phyloP scores from a whole-genome alignment of 1,140 invertebrate species.

The Spodoptera frugiperda region DNA sequence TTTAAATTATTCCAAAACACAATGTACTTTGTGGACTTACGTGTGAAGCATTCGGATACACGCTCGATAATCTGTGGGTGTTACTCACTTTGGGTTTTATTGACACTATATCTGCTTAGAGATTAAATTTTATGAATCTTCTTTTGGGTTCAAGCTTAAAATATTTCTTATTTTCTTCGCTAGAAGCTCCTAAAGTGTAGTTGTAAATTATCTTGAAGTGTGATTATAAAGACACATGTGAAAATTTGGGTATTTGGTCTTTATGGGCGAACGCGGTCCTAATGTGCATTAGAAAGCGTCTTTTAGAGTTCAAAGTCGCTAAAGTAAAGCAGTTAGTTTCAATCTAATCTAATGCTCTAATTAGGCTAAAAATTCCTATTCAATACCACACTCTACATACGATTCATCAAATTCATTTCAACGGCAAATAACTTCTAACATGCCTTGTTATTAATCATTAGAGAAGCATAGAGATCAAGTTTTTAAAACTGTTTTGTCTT shows the following conservation, averaged over 20 bases:
- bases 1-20: conserved; percentile 50
- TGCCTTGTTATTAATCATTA: conserved; percentile 23
- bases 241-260: no score
- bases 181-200: no score
- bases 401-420: conserved; percentile 8
- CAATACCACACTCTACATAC: not conserved
- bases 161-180: not conserved
- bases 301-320: not conserved
- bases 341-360: not conserved
- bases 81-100: conserved; percentile 41
- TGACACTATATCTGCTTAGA: conserved; percentile 29
- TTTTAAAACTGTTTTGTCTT: conserved; percentile 47
- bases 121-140: conserved; percentile 42
- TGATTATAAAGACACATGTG: no score
- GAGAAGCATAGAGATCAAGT: conserved; percentile 35
- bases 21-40: conserved; percentile 45
- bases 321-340: not conserved
- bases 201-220: no score
- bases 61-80: conserved; percentile 47
- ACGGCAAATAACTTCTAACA: conserved; percentile 20
- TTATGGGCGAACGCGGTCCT: no score
- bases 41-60: conserved; percentile 50
- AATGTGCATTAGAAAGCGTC: no score
- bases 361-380: not conserved
- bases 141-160: conserved; percentile 4